Percentiles rank a stretch among this genome's conserved stretches.
phyloP scores from a whole-genome alignment of 2,888 invertebrate genomes.

The Diploptera punctata region DNA sequence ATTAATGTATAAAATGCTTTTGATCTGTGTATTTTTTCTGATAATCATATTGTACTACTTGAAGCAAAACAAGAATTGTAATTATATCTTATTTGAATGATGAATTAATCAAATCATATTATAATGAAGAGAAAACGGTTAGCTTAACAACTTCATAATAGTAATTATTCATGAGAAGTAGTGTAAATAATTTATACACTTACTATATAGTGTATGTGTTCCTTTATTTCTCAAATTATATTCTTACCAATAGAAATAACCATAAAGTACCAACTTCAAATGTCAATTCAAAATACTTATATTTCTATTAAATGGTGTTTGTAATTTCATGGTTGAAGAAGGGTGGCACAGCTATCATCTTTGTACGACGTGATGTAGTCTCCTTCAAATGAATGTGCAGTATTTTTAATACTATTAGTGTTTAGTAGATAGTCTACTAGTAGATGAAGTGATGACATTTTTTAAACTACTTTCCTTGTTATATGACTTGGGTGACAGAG shows the following conservation, averaged over 20 bases:
- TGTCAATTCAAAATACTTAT: conserved; percentile 25
- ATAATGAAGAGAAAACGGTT: no score
- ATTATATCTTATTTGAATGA: no score
- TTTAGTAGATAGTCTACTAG: background rate
- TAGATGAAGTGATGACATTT: background rate
- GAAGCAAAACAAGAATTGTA: no score
- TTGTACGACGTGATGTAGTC: background rate
- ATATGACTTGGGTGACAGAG: conserved; percentile 9
- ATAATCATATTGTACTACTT: no score
- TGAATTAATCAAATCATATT: no score
- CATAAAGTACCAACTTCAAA: conserved; percentile 20
- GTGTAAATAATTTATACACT: no score
- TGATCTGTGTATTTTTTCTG: no score
- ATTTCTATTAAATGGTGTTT: conserved; percentile 26
- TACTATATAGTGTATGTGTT: background rate
- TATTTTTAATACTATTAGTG: conserved; percentile 24
- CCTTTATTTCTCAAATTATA: background rate
- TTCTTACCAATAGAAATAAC: background rate
- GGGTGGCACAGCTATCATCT: background rate
- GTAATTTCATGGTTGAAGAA: background rate
- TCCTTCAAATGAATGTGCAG: conserved; percentile 7
- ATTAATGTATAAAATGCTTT: no score
- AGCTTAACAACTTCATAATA: no score
- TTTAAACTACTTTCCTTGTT: background rate
- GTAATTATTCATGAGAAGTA: no score